Conservation (phyloP, 1,140 invertebrate species). For the Camponotus vicinus region DNA sequence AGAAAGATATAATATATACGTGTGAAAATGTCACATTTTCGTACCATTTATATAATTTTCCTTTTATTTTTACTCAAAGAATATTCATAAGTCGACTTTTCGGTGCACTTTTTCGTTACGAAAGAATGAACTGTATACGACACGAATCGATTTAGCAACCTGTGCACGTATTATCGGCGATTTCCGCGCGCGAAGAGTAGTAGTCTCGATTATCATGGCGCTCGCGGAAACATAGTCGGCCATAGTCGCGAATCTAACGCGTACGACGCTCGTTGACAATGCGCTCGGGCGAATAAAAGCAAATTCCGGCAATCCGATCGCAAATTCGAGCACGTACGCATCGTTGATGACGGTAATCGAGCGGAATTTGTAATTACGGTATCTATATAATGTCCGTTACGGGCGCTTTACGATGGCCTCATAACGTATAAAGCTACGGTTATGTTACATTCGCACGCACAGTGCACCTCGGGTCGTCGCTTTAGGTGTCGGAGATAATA, state of each 20-base stretch:
- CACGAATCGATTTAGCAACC: slow-evolving; percentile 39
- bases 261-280: slow-evolving; percentile 61
- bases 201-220: slow-evolving; percentile 58
- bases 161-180: slow-evolving; percentile 57
- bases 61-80: background rate
- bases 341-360: slow-evolving; percentile 71
- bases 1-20: background rate
- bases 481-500: slow-evolving; percentile 14
- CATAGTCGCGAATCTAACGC: slow-evolving; percentile 45
- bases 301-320: slow-evolving; percentile 71
- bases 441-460: slow-evolving; percentile 44
- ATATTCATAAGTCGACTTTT: background rate
- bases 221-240: slow-evolving; percentile 13
- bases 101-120: background rate
- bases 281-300: slow-evolving; percentile 69
- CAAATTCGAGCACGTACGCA: slow-evolving; percentile 72
- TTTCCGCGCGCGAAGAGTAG: slow-evolving; percentile 31
- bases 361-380: slow-evolving; percentile 74
- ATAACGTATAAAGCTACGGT: slow-evolving; percentile 69
- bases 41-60: background rate
- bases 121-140: slow-evolving; percentile 1
- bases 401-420: slow-evolving; percentile 55
- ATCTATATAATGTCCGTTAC: slow-evolving; percentile 57
- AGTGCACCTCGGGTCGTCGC: slow-evolving; percentile 20
- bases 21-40: background rate